Percentiles rank a stretch among this genome's conserved stretches.
phyloP scores from a whole-genome alignment of 2,797 vertebrate genomes.

The Manis pentadactyla region DNA sequence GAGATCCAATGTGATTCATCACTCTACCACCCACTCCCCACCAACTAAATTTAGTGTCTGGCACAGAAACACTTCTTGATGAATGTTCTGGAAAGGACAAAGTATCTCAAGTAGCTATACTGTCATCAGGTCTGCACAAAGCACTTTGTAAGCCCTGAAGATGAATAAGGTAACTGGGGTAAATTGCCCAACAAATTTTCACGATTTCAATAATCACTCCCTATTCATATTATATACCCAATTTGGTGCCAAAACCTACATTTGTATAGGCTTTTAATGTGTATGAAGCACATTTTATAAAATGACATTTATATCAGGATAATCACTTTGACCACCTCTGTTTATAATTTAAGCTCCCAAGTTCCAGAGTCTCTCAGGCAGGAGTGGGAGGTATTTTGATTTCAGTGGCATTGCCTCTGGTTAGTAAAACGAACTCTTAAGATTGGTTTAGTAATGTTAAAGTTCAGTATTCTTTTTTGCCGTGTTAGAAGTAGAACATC shows the following conservation, averaged over 20 bases:
- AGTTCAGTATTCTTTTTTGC: constrained; percentile 70
- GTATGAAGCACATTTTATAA: background rate
- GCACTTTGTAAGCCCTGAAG: background rate
- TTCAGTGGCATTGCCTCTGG: constrained; percentile 21
- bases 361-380: background rate
- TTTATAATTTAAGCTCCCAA: constrained; percentile 20
- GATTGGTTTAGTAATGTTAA: constrained; percentile 48
- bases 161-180: background rate
- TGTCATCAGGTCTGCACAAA: background rate
- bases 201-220: background rate
- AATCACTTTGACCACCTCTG: background rate
- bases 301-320: background rate
- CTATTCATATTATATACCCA: background rate
- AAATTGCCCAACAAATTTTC: background rate
- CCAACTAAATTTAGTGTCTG: constrained; percentile 58
- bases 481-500: constrained; percentile 40
- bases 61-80: constrained; percentile 56
- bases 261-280: background rate
- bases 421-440: constrained; percentile 53
- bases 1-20: constrained; percentile 44
- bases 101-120: constrained; percentile 16
- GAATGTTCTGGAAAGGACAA: constrained; percentile 63
- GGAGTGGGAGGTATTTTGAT: constrained; percentile 32
- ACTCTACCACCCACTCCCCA: background rate
- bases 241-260: background rate